Base-by-base conservation (phyloP, 2,113 vertebrate genomes). In the Beaufortia kweichowensis region DNA sequence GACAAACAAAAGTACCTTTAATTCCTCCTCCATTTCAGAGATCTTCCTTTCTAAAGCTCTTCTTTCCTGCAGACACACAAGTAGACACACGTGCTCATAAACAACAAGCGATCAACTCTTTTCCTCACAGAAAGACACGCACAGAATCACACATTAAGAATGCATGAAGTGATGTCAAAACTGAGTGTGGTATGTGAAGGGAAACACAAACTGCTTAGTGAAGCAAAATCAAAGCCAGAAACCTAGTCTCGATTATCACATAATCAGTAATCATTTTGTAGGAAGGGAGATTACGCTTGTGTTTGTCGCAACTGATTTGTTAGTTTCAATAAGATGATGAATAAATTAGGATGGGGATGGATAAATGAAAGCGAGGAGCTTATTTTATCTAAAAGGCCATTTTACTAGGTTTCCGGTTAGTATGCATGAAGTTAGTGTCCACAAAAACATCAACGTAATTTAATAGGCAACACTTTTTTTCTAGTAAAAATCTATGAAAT, bases 11-110 rank as follows among this genome's bases (percentile, higher is more conserved):
- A 29, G 4, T 62, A 99, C 97, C 95, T 99, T 99, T 74, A 99
- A 95, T 87, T 99, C 97, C 89, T 99, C 97, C 93, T 99, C 97
- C 97, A 99, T 99, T 91, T 99, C 97, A 96, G 96, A 98, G 90
- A 99, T 98, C 94, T 96, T 96, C 95, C 97, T 98, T 96, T 99
- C 97, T 92, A 99, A 93, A 76, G 96, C 97, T 93, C 96, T 96
- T 96, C 94, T 95, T 96, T 99, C 97, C 97, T 99, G 91, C 67
- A 75, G n/a, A 61, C 0, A 56, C 76, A 79, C 74, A 41, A 4
- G 41, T 83, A 78, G 75, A 8, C 2, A 8, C 19, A 23, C n/a
- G 66, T 23, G 41, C 24, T 48, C 19, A 11, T 19, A 64, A 57
- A 53, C n/a, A 66, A 77, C 39, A 57, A 33, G 68, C 43, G 24